Evolutionary conservation across 2,797 vertebrate genomes (phyloP).

Genomic region (Amblyraja radiata): DNA sequence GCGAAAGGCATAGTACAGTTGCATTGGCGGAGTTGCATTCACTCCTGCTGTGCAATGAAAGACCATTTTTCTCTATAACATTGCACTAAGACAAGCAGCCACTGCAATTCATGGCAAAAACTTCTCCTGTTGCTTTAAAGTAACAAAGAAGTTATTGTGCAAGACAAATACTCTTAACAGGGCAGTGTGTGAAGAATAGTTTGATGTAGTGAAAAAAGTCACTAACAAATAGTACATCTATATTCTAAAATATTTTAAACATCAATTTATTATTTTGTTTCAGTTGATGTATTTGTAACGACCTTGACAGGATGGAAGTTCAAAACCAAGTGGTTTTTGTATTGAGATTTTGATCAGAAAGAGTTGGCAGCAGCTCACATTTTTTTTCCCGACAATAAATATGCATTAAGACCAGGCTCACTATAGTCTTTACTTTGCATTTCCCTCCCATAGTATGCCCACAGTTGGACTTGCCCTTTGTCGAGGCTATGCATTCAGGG

Average conservation of each 20-base stretch:
- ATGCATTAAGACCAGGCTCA: no score
- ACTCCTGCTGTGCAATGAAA: slow-evolving; percentile 17
- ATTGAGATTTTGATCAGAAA: neutral
- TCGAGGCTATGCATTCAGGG: no score
- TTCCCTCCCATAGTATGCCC: no score
- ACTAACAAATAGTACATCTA: no score
- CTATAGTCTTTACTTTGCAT: no score
- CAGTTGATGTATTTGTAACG: neutral
- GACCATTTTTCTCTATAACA: neutral
- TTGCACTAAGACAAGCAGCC: slow-evolving; percentile 10
- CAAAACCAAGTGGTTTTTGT: neutral
- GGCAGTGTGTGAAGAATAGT: neutral
- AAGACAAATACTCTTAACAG: neutral
- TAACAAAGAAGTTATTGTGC: slow-evolving; percentile 18
- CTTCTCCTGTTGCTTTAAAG: slow-evolving; percentile 3
- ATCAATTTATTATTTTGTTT: no score
- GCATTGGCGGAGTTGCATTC: neutral
- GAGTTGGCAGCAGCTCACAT: no score
- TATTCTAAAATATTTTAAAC: no score
- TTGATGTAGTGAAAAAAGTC: neutral
- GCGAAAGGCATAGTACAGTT: neutral
- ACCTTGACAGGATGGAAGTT: neutral
- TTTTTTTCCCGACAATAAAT: no score
- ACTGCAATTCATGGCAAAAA: neutral
- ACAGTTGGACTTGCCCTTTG: no score